These are phyloP conservation scores for Pachyseris speciosa DNA, from an alignment of 64 coral and sea anemone genomes.

Conservation along the genomic window DNA sequence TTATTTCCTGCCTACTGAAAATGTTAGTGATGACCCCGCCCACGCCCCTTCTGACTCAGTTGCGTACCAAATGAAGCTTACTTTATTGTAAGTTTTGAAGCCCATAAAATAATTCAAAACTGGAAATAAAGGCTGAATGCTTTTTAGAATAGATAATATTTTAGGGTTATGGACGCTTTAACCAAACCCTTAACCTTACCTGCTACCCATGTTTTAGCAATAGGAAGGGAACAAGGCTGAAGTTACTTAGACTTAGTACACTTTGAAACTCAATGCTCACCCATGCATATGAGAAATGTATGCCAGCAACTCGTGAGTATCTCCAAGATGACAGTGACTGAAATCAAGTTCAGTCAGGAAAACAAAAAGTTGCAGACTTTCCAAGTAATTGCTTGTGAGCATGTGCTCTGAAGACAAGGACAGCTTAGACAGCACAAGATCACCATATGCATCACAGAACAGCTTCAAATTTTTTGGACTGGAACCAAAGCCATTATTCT, in stretches of 20 bases:
- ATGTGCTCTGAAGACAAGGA: slow-evolving; percentile 48
- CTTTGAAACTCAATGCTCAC: no score
- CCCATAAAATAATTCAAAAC: no score
- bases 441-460: slow-evolving; percentile 87
- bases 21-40: no score
- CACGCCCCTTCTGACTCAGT: no score
- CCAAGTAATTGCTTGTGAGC: slow-evolving; percentile 55
- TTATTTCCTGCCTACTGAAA: no score
- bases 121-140: no score
- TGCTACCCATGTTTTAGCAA: no score
- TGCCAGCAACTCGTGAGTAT: slow-evolving; percentile 72
- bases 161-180: no score
- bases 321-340: slow-evolving; percentile 84
- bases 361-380: slow-evolving; percentile 66
- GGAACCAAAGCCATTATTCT: slow-evolving; percentile 25
- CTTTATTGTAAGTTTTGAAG: no score
- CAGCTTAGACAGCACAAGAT: slow-evolving; percentile 56
- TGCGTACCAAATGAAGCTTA: no score
- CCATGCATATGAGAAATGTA: slow-evolving; percentile 33
- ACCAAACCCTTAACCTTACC: no score
- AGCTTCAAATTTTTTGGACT: slow-evolving; percentile 59
- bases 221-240: neutral
- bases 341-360: slow-evolving; percentile 76
- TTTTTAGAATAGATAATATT: no score
- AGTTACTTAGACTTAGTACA: neutral